These are phyloP conservation scores for Lysandra bellargus DNA, from an alignment of 2,888 invertebrate genomes.

Conservation along the genomic window DNA sequence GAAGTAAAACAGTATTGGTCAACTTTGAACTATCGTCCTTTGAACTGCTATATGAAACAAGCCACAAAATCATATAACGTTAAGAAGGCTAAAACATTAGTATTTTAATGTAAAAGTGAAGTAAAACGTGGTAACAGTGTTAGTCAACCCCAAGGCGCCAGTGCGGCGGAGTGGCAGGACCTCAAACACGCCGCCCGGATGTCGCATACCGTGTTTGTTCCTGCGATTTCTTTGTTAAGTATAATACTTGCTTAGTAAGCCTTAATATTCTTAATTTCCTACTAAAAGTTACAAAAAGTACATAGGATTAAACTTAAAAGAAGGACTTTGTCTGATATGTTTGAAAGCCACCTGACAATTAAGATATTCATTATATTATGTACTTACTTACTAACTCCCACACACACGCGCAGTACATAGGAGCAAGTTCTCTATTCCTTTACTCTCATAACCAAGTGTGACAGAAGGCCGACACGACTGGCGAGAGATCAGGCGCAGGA, in stretches of 20 bases:
- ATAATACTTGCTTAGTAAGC: background rate
- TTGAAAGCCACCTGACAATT: too few species aligned
- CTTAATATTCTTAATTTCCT: too few species aligned
- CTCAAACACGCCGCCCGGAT: conserved; percentile 44
- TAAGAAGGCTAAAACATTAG: background rate
- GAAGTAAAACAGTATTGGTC: too few species aligned
- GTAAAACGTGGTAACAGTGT: conserved; percentile 51
- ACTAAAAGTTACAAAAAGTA: background rate
- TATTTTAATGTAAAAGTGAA: conserved; percentile 50
- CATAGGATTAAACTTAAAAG: background rate
- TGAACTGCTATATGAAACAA: conserved; percentile 1
- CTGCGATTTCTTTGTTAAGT: conserved; percentile 32
- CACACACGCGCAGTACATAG: too few species aligned
- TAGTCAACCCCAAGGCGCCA: conserved; percentile 46
- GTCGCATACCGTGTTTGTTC: conserved; percentile 36
- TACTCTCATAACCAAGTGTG: too few species aligned
- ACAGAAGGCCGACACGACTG: too few species aligned
- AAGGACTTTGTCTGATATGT: too few species aligned
- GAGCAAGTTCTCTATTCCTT: too few species aligned
- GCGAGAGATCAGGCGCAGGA: too few species aligned
- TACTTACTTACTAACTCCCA: too few species aligned
- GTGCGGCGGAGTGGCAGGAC: conserved; percentile 42
- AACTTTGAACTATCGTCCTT: background rate
- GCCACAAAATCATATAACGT: background rate
- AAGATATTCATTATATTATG: too few species aligned